phyloP scores from a whole-genome alignment of 2,113 vertebrate genomes.

The Brachyhypopomus occidentalis region DNA sequence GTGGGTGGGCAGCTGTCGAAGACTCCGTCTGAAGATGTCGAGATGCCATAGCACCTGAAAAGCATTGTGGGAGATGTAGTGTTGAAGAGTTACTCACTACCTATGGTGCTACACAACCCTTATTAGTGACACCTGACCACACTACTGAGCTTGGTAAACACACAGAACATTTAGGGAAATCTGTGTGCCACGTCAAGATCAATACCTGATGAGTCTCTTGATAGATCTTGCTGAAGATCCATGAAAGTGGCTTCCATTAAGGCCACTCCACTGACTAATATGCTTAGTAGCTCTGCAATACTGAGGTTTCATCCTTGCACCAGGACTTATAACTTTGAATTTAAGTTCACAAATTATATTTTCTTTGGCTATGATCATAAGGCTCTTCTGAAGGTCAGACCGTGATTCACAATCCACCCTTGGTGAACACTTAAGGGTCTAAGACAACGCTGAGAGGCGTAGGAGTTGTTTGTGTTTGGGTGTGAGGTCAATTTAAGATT shows the following conservation, averaged over 20 bases:
- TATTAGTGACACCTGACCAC: background rate
- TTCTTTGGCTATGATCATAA: background rate
- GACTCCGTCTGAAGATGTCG: slow-evolving; percentile 95
- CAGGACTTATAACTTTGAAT: background rate
- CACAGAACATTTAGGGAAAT: background rate
- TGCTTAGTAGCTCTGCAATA: background rate
- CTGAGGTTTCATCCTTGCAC: background rate
- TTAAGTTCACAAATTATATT: background rate
- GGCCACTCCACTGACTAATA: background rate
- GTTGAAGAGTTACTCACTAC: background rate
- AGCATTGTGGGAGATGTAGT: slow-evolving; percentile 3
- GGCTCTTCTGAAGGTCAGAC: background rate
- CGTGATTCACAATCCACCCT: slow-evolving; percentile 10
- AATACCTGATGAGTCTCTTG: background rate
- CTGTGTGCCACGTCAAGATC: background rate
- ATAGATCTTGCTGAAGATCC: background rate
- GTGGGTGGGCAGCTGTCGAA: slow-evolving; percentile 90
- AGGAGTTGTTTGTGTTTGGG: slow-evolving; percentile 27
- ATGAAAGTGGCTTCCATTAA: background rate
- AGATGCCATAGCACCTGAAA: slow-evolving; percentile 94
- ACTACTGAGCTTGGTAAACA: background rate
- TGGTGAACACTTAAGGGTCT: slow-evolving; percentile 20
- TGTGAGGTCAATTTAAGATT: slow-evolving; percentile 9
- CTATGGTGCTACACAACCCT: background rate
- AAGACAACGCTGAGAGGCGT: background rate